Percentiles rank a stretch among this genome's conserved stretches.
Evolutionary conservation across 2,797 vertebrate species (phyloP).

Genomic region (Myotis pilosus): DNA sequence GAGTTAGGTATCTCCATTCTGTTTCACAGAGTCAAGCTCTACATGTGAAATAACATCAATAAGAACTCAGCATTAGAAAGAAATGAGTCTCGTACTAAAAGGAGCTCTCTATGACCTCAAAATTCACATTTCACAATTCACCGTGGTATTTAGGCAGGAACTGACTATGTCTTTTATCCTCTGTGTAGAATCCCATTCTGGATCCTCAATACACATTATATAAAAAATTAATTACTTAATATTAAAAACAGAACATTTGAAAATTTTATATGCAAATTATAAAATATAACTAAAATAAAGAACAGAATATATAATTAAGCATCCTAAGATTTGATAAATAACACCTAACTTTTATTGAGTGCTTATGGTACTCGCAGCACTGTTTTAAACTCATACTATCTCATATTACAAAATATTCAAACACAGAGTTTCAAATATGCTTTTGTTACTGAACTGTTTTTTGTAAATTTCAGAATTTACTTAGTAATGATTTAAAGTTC

Average conservation of each 20-base stretch:
- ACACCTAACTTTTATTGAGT: not conserved
- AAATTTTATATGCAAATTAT: not conserved
- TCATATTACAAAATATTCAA: not conserved
- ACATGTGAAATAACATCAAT: not conserved
- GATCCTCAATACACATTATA: not conserved
- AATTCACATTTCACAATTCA: not conserved
- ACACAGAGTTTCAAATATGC: not conserved
- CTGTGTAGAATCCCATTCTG: not conserved
- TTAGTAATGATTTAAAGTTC: not conserved
- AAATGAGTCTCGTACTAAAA: not conserved
- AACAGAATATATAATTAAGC: not conserved
- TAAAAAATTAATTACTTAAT: not conserved
- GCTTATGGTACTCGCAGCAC: not conserved
- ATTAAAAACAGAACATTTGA: not conserved
- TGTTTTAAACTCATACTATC: not conserved
- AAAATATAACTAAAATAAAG: not conserved
- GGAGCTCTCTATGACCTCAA: not conserved
- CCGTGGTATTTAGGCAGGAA: not conserved
- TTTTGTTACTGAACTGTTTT: not conserved
- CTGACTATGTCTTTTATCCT: not conserved
- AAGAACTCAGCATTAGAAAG: not conserved
- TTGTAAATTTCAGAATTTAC: not conserved
- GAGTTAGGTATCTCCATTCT: not conserved
- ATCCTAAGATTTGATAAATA: not conserved
- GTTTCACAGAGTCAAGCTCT: not conserved